A percentile compares a stretch with the other conserved stretches of the same genome.
Evolutionary conservation across 2,797 vertebrate species (phyloP).

Genomic region (Xiphorhynchus erythropygius): DNA sequence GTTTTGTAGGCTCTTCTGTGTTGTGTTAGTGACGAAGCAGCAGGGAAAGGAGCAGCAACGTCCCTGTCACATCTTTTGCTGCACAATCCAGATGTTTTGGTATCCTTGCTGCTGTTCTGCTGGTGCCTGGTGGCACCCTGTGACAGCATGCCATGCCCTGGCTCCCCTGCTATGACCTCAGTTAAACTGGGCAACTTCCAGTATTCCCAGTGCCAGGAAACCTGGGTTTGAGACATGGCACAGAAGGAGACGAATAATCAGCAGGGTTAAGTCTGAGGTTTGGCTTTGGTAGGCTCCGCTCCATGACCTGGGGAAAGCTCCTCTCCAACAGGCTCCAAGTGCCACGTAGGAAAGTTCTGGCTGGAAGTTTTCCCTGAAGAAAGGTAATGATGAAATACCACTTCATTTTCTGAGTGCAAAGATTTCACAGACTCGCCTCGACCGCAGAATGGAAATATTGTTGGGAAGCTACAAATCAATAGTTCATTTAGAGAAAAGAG

Average conservation of each 20-base stretch:
- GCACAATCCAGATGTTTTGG: background rate
- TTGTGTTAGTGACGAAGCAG: background rate
- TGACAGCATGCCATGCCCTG: too few species aligned
- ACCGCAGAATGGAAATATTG: background rate
- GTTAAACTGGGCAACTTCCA: background rate
- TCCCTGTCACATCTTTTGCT: background rate
- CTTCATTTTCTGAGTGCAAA: background rate
- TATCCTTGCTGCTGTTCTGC: background rate
- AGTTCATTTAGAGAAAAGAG: background rate
- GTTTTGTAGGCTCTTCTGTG: constrained; percentile 2
- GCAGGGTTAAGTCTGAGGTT: background rate
- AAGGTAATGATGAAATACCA: background rate
- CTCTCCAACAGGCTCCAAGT: background rate
- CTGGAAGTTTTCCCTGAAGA: background rate
- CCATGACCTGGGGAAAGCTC: background rate
- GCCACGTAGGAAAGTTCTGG: background rate
- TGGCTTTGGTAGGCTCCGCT: background rate
- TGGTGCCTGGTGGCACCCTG: background rate
- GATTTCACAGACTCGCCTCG: background rate
- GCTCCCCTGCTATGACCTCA: background rate
- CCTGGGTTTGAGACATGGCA: background rate
- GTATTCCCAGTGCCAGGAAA: background rate
- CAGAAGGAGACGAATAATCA: background rate
- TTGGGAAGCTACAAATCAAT: background rate
- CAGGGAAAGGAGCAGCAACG: background rate